Evolutionary conservation across 2,888 invertebrate species (phyloP).

Genomic region (Atethmia centrago): DNA sequence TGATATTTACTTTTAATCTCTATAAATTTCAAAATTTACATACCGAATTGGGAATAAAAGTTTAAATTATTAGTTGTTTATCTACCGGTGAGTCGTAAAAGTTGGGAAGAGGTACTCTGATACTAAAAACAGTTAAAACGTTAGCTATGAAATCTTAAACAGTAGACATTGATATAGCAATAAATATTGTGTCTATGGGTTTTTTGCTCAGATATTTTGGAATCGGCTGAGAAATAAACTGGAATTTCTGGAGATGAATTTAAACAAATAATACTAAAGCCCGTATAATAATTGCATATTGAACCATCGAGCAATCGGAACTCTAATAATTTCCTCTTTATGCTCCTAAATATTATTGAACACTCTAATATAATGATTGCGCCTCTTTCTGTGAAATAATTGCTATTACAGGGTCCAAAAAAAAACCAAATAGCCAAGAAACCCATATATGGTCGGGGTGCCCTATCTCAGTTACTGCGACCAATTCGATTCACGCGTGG

Average conservation of each 20-base stretch:
- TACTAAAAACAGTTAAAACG: conserved; percentile 54
- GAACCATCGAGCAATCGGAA: background rate
- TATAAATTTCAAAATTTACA: conserved; percentile 53
- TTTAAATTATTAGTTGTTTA: conserved; percentile 58
- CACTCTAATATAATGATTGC: background rate
- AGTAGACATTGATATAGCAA: conserved; percentile 54
- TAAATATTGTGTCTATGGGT: conserved; percentile 31
- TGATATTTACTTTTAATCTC: conserved; percentile 20
- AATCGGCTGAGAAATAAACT: background rate
- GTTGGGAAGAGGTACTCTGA: conserved; percentile 35
- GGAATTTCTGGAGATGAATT: background rate
- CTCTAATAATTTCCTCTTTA: background rate
- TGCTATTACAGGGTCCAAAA: background rate
- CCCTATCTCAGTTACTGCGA: background rate
- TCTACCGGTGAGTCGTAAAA: conserved; percentile 50
- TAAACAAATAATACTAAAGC: background rate
- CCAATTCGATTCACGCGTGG: background rate
- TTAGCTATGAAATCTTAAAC: conserved; percentile 48
- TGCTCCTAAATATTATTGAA: background rate
- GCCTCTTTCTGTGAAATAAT: background rate
- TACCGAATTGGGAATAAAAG: conserved; percentile 38
- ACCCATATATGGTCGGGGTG: background rate
- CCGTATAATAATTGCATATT: background rate
- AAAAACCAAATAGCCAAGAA: background rate
- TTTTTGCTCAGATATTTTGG: background rate